Conservation (phyloP, 2,888 invertebrate species). For the Chrysomela aeneicollis region DNA sequence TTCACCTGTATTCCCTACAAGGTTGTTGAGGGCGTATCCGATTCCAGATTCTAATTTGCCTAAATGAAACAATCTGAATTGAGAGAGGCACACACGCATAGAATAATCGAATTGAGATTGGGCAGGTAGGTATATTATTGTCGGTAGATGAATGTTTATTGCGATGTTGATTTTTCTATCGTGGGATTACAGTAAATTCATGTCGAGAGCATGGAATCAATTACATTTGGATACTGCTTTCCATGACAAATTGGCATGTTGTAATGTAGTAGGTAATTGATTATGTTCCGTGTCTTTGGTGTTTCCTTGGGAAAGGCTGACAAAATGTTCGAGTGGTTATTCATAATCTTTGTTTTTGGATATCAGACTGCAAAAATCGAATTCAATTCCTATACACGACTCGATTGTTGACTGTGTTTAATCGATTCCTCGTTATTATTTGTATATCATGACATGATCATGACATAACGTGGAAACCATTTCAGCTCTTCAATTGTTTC, state of each 20-base stretch:
- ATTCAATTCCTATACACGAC: too few species aligned
- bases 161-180: not conserved
- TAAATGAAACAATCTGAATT: constrained; percentile 6
- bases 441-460: too few species aligned
- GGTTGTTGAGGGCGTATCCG: not conserved
- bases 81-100: not conserved
- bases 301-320: not conserved
- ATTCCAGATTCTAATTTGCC: constrained; percentile 14
- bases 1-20: too few species aligned
- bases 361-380: not conserved
- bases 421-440: not conserved
- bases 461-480: too few species aligned
- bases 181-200: not conserved
- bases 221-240: not conserved
- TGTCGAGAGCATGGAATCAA: not conserved
- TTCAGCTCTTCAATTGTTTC: too few species aligned
- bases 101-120: constrained; percentile 8
- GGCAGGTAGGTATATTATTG: constrained; percentile 9
- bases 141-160: constrained; percentile 10
- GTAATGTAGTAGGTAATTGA: not conserved
- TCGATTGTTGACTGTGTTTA: not conserved
- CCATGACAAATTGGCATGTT: constrained; percentile 2
- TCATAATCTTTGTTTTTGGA: not conserved
- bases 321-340: not conserved
- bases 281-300: not conserved